A percentile compares a stretch with the other conserved stretches of the same genome.
Evolutionary conservation across 2,113 vertebrate species (phyloP).

Genomic region (Ursus arctos): DNA sequence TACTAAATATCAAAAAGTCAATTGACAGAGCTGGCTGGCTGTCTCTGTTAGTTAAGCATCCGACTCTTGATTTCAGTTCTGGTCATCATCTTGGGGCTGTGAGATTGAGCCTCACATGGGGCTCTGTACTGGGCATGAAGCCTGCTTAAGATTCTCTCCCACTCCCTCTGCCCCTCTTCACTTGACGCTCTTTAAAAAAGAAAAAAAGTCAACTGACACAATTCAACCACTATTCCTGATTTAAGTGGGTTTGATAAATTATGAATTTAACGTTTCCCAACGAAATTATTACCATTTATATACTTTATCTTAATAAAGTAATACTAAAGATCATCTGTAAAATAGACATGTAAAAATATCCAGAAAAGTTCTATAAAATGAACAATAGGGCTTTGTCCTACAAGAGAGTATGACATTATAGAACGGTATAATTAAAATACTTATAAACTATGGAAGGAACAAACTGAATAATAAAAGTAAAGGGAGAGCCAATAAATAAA

Average conservation of each 20-base stretch:
- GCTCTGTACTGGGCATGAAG: not conserved
- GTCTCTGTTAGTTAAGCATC: not conserved
- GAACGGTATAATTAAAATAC: not conserved
- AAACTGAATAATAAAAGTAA: not conserved
- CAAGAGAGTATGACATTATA: not conserved
- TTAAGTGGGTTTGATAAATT: not conserved
- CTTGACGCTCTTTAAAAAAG: not conserved
- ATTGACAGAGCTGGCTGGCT: not conserved
- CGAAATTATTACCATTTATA: not conserved
- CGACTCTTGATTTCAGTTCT: not conserved
- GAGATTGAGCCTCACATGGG: not conserved
- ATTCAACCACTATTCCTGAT: not conserved
- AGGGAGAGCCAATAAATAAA: not conserved
- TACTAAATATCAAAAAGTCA: not conserved
- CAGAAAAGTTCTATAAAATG: not conserved
- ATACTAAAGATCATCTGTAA: conserved; percentile 3
- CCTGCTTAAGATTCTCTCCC: not conserved
- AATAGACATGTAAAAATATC: not conserved
- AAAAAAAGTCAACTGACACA: not conserved
- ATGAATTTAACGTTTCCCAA: not conserved
- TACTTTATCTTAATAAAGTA: not conserved
- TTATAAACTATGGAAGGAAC: not conserved
- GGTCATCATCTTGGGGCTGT: not conserved
- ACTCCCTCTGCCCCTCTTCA: not conserved
- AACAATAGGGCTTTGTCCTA: not conserved